Evolutionary conservation across 2,113 vertebrate species (phyloP).

Genomic region (Lasiurus borealis): DNA sequence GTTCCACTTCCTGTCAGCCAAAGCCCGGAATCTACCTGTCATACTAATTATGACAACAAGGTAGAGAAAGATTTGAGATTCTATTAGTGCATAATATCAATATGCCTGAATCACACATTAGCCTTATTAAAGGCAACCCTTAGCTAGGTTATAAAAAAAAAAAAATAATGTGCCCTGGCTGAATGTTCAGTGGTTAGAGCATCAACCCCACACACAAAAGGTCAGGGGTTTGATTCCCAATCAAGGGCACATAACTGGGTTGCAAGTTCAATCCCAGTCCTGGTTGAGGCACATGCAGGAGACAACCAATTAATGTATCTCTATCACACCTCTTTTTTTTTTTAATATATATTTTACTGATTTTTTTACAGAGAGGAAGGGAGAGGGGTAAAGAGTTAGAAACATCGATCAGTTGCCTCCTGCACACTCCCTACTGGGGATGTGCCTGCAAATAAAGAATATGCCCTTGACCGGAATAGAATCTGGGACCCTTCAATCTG

Average conservation of each 20-base stretch:
- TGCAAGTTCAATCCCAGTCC: neutral
- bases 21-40: slow-evolving; percentile 48
- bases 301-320: neutral
- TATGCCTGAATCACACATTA: slow-evolving; percentile 58
- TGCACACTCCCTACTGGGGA: no score
- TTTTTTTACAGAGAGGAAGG: no score
- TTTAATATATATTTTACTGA: no score
- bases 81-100: slow-evolving; percentile 63
- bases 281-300: neutral
- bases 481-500: no score
- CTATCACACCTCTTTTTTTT: neutral
- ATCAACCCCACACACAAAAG: neutral
- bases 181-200: neutral
- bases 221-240: neutral
- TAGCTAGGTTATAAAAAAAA: slow-evolving; percentile 55
- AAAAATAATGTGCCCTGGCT: no score
- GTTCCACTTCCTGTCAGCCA: slow-evolving; percentile 21
- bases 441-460: no score
- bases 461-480: no score
- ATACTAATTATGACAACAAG: slow-evolving; percentile 59
- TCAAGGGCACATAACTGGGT: neutral
- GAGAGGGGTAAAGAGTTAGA: no score
- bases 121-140: slow-evolving; percentile 62
- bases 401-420: no score
- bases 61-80: slow-evolving; percentile 27